phyloP scores from a whole-genome alignment of 2,888 invertebrate species.

The Pterostichus niger region DNA sequence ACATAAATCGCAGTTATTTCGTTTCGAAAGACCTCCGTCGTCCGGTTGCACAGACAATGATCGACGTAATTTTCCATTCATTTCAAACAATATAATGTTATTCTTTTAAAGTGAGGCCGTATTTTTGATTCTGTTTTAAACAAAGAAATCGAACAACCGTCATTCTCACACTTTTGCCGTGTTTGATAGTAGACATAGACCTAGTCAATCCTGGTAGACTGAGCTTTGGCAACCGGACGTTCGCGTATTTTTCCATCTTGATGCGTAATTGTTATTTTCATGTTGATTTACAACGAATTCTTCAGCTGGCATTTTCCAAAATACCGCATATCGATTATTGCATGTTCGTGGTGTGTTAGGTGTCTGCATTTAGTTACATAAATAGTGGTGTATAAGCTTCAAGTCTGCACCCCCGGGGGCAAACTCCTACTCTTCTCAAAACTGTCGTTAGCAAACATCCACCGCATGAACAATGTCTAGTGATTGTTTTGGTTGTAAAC shows the following conservation, averaged over 20 bases:
- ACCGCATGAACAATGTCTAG: conserved; percentile 10
- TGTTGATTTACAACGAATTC: not conserved
- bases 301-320: not conserved
- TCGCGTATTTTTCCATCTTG: conserved; percentile 59
- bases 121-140: conserved; percentile 37
- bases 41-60: conserved; percentile 47
- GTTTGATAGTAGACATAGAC: not conserved
- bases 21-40: conserved; percentile 45
- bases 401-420: conserved; percentile 3
- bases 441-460: conserved; percentile 11
- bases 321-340: conserved; percentile 11
- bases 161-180: conserved; percentile 2
- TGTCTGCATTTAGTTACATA: conserved; percentile 6
- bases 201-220: conserved; percentile 6
- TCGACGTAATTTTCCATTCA: conserved; percentile 50
- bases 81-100: conserved; percentile 52
- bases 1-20: conserved; percentile 27
- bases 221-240: conserved; percentile 59
- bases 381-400: conserved; percentile 2
- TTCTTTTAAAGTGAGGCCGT: conserved; percentile 1
- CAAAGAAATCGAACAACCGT: conserved; percentile 53
- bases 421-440: conserved; percentile 25
- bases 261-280: conserved; percentile 58
- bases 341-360: conserved; percentile 1
- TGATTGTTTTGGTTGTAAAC: conserved; percentile 50